These are phyloP conservation scores for Euleptes europaea DNA, from an alignment of 2,113 vertebrate genomes.

Conservation along the genomic window DNA sequence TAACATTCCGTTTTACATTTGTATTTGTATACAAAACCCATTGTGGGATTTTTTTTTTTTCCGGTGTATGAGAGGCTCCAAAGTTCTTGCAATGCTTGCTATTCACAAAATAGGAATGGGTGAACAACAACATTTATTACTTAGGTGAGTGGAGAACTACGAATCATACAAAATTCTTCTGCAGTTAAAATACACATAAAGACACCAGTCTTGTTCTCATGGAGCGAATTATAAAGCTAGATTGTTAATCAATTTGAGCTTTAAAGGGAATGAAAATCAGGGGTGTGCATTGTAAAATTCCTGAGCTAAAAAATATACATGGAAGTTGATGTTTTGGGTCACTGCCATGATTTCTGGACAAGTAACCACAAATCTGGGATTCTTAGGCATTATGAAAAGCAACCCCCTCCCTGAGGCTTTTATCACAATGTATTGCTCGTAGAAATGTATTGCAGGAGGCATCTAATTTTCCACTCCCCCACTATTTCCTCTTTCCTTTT, in stretches of 20 bases:
- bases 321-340: too few species aligned
- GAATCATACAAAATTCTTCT: background rate
- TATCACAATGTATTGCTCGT: background rate
- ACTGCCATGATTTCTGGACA: too few species aligned
- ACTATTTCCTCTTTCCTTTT: too few species aligned
- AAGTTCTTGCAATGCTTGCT: background rate
- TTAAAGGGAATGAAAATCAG: background rate
- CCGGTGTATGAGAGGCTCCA: background rate
- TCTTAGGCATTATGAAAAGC: too few species aligned
- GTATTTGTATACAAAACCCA: constrained; percentile 18
- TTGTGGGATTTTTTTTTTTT: background rate
- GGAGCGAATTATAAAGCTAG: background rate
- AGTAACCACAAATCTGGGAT: too few species aligned
- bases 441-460: too few species aligned
- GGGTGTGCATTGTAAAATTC: too few species aligned
- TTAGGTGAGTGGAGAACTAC: constrained; percentile 19
- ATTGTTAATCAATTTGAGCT: background rate
- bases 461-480: too few species aligned
- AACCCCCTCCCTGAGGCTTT: background rate
- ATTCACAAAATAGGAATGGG: constrained; percentile 28
- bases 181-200: constrained; percentile 7
- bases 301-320: too few species aligned
- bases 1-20: constrained; percentile 38
- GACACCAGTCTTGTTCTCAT: background rate
- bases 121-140: background rate